These are phyloP conservation scores for Cinclus mexicanus DNA, from an alignment of 2,113 vertebrate species.

Conservation along the genomic window DNA sequence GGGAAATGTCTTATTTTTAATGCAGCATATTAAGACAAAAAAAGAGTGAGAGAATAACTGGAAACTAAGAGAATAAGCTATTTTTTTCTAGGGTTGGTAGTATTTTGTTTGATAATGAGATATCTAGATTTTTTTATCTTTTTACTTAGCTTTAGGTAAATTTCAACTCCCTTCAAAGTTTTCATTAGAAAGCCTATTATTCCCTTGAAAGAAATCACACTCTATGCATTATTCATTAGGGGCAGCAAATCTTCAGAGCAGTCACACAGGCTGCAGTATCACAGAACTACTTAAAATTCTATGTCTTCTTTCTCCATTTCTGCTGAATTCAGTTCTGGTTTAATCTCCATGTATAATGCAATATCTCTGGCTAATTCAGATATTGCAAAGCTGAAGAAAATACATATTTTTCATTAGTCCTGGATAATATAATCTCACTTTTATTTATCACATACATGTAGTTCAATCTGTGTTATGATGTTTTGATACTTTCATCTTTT, in stretches of 20 bases:
- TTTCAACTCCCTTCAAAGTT: not conserved
- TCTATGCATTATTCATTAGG: constrained; percentile 28
- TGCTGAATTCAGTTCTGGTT: not conserved
- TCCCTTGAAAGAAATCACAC: not conserved
- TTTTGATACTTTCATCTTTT: not conserved
- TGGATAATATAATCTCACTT: not conserved
- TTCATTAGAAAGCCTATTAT: not conserved
- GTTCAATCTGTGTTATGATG: not conserved
- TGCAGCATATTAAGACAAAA: not conserved
- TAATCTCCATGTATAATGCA: constrained; percentile 30
- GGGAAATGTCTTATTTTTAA: not conserved
- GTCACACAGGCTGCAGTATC: not conserved
- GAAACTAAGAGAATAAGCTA: not conserved
- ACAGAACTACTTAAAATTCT: constrained; percentile 45
- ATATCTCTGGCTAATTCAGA: constrained; percentile 11
- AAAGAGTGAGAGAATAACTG: not conserved
- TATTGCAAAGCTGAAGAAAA: not conserved
- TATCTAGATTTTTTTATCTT: not conserved
- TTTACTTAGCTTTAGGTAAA: not conserved
- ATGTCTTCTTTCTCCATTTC: not conserved
- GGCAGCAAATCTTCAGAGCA: not conserved
- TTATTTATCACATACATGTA: not conserved
- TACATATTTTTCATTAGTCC: not conserved
- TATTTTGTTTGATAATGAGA: not conserved
- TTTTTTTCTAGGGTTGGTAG: not conserved